Evolutionary conservation across 2,797 vertebrate genomes (phyloP), one percentile per base, ranked within the genome.

Genomic region (Gadopsis marmoratus): DNA sequence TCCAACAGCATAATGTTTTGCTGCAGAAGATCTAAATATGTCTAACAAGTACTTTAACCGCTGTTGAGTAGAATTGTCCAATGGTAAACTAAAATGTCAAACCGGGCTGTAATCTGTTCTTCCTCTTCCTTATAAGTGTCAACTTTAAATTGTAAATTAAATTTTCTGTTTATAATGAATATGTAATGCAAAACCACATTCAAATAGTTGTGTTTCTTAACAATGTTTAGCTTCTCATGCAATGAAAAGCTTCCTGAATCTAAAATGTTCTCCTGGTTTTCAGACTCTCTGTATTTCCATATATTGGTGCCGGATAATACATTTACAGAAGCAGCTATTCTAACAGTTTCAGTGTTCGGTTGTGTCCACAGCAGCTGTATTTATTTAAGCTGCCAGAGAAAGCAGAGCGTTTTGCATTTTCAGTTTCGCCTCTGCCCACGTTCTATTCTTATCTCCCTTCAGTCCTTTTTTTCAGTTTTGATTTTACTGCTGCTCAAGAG

Each of bases 361-460:
- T 31, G 17, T 48, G 48, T 51, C 51, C 19, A 3, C 53, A 55
- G 72, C 1, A 67, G 37, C 33, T 65, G 37, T 53, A 45, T 80
- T 71, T 31, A 79, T 56, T 39, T 0, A 5, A 69, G 72, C 62
- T 48, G 48, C 60, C 47, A 71, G 60, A 69, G 66, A 29, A 78
- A 76, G 56, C 7, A 29, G 31, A 75, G 68, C 26, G 73, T 53
- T 43, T 31, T 47, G 19, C 45, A 65, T 53, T 59, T 64, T 72
- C 53, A 56, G n/a, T 82, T 68, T 59, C 50, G 82, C 19, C 58
- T 74, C 74, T 68, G 68, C 74, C 63, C 76, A 68, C 45, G 0
- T 4, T 69, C 37, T 74, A 9, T 71, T 76, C 54, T 72, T 26
- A 17, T 41, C 26, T 79, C 64, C n/a, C 61, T 65, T 62, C 58